Conservation (phyloP, 2,113 vertebrate species). For the Podarcis cretensis region DNA sequence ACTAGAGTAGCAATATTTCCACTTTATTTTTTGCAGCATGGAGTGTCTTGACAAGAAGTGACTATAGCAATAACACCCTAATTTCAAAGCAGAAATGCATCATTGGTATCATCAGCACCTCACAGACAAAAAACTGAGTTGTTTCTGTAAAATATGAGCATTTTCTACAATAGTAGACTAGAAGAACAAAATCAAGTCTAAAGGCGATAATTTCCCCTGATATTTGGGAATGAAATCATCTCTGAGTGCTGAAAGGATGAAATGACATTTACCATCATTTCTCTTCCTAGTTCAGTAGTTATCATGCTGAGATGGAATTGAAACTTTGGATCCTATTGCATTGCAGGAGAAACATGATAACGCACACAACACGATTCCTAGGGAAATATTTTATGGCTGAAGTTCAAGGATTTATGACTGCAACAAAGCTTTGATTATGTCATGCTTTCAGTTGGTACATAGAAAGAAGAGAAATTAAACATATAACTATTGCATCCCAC, state of each 20-base stretch:
- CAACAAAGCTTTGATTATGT: background rate
- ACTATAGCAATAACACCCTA: conserved; percentile 6
- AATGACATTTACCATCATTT: conserved; percentile 9
- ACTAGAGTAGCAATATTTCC: background rate
- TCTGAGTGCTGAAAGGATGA: background rate
- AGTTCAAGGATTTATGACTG: background rate
- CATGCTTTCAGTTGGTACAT: background rate
- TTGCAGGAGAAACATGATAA: background rate
- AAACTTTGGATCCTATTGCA: accelerated
- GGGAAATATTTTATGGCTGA: background rate
- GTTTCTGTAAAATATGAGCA: accelerated
- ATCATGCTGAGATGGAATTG: background rate
- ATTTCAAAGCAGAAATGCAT: conserved; percentile 6
- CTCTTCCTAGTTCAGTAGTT: background rate
- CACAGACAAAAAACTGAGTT: accelerated
- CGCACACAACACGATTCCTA: background rate
- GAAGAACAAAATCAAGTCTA: background rate
- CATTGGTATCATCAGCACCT: background rate
- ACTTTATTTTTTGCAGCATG: background rate
- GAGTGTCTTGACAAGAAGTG: background rate
- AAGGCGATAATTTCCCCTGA: background rate
- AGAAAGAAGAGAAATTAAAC: background rate
- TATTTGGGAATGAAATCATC: accelerated
- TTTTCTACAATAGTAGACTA: accelerated
- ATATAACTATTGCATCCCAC: background rate